phyloP scores from a whole-genome alignment of 2,113 vertebrate genomes.

The Hassar affinis region DNA sequence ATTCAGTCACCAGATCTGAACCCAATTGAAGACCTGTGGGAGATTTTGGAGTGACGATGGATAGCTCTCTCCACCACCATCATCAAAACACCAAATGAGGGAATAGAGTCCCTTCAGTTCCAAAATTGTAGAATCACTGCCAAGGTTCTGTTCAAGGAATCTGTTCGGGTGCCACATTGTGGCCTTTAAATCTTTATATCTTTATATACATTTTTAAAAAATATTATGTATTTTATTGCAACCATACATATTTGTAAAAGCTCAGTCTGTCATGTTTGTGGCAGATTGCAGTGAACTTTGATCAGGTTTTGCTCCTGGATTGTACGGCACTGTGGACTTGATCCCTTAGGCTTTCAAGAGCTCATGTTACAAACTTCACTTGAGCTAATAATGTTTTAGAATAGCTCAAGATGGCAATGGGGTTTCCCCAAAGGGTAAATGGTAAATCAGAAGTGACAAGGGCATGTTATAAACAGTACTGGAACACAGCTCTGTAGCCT shows the following conservation, averaged over 20 bases:
- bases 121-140: too few relatives aligned
- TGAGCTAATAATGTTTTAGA: constrained; percentile 4
- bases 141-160: too few relatives aligned
- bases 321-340: background rate
- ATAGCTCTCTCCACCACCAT: too few relatives aligned
- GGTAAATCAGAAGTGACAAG: constrained; percentile 5
- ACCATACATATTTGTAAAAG: background rate
- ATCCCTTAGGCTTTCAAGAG: background rate
- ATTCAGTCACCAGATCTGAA: too few relatives aligned
- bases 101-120: too few relatives aligned
- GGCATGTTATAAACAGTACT: constrained; percentile 11
- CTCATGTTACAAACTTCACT: constrained; percentile 10
- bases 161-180: too few relatives aligned
- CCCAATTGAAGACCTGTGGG: too few relatives aligned
- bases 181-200: too few relatives aligned
- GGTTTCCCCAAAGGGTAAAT: background rate
- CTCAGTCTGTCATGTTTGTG: background rate
- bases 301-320: background rate
- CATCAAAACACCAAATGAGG: too few relatives aligned
- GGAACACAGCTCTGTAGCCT: constrained; percentile 1
- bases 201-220: background rate
- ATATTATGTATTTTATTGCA: background rate
- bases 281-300: background rate
- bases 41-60: too few relatives aligned
- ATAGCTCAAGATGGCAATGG: background rate